A percentile compares a stretch with the other conserved stretches of the same genome.
phyloP scores from a whole-genome alignment of 2,888 invertebrate species.

The Acanthosepion lycidas region DNA sequence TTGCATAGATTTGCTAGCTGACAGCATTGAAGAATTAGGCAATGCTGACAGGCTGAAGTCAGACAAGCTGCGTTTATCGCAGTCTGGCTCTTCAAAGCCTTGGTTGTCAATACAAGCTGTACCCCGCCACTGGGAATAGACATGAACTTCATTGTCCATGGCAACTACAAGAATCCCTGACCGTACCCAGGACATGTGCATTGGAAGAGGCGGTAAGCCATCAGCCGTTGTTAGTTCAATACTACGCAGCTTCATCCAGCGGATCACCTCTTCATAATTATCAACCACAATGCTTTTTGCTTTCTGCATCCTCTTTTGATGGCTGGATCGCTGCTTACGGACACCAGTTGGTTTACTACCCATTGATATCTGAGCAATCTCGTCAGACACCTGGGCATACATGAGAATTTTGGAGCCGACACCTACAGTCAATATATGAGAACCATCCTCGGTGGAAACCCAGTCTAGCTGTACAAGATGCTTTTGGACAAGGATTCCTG shows the following conservation, averaged over 20 bases:
- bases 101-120: constrained; percentile 52
- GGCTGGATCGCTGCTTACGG: constrained; percentile 45
- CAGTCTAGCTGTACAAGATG: constrained; percentile 93
- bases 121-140: constrained; percentile 93
- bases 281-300: constrained; percentile 93
- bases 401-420: constrained; percentile 86
- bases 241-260: constrained; percentile 95
- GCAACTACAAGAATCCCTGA: constrained; percentile 98
- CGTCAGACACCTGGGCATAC: constrained; percentile 91
- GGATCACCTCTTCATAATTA: constrained; percentile 89
- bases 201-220: constrained; percentile 95
- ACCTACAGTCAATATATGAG: constrained; percentile 96
- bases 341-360: constrained; percentile 51
- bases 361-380: constrained; percentile 88
- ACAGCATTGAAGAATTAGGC: constrained; percentile 54
- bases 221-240: constrained; percentile 94
- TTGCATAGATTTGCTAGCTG: constrained; percentile 50
- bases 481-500: constrained; percentile 67
- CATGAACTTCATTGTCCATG: constrained; percentile 99
- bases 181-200: constrained; percentile 99
- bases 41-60: constrained; percentile 64
- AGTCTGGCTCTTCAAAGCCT: constrained; percentile 50
- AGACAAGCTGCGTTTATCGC: constrained; percentile 65
- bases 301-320: constrained; percentile 82
- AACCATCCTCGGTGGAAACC: constrained; percentile 99